A percentile compares a stretch with the other conserved stretches of the same genome.
Conservation (phyloP, 2,797 vertebrate genomes). For the Halcyon smyrnensis region DNA sequence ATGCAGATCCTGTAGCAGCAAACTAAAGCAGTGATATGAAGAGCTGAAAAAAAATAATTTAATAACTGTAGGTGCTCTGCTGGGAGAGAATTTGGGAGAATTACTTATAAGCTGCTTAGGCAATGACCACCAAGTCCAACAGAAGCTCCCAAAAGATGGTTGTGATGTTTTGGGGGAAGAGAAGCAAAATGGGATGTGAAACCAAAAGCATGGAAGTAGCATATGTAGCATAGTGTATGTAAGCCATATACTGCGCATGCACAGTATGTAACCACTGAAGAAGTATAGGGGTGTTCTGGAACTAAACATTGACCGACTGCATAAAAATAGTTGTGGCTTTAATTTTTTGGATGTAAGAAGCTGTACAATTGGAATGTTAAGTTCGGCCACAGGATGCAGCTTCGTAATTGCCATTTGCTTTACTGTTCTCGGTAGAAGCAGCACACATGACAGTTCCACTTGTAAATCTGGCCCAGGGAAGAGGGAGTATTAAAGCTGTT, state of each 20-base stretch:
- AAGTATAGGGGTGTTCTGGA: not conserved
- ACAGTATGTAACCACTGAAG: not conserved
- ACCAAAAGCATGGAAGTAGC: not conserved
- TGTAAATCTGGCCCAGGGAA: not conserved
- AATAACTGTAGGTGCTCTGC: not conserved
- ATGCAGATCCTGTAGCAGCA: not conserved
- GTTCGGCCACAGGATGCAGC: not conserved
- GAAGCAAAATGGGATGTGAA: not conserved
- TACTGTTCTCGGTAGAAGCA: not conserved
- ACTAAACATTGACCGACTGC: not conserved
- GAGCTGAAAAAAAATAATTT: not conserved
- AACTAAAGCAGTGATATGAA: not conserved
- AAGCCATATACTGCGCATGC: not conserved
- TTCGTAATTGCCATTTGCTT: not conserved
- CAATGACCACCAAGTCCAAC: not conserved
- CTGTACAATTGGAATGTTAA: not conserved
- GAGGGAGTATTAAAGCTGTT: not conserved
- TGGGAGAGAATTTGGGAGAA: not conserved
- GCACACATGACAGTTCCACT: not conserved
- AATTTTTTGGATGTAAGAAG: not conserved
- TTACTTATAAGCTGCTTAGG: not conserved
- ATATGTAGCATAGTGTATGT: not conserved
- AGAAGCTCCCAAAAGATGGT: not conserved
- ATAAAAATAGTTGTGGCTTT: not conserved
- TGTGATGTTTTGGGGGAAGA: not conserved